Base-by-base conservation (phyloP, 2,888 invertebrate species). In the Antitype chi region DNA sequence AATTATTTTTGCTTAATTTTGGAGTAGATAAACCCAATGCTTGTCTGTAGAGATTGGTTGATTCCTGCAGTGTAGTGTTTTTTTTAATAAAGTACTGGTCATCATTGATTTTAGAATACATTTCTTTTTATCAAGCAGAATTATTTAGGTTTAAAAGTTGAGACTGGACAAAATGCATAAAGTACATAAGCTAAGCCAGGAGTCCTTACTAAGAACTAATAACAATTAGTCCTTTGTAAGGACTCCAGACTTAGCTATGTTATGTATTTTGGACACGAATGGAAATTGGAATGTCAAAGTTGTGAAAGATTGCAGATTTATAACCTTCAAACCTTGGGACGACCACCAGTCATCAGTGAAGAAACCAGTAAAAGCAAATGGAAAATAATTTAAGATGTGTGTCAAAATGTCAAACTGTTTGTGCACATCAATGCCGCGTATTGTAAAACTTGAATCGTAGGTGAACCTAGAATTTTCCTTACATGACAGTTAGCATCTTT, bases 391-490 rank as follows among this genome's bases (percentile, higher is more conserved):
- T 7, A 66, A 67, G 28, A 69, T 60, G 23, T 69, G 28, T 72
- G 70, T 49, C 73, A 25, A 68, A 74, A 57, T 73, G 52, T 72
- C 63, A 74, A 75, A 67, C 71, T 74, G 64, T 81, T 62, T 71
- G 67, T 11, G 80, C 68, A 76, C 69, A 73, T 68, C 67, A 59
- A 80, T 87, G 78, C 73, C 77, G 76, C 85, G 78, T 77, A 75
- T 76, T 72, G 74, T 64, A 80, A 70, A 84, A 82, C 81, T 80
- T 73, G 76, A 87, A 74, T 80, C 81, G 85, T 72, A 82, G 82
- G 84, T 82, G 80, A 90, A 91, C 94, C 88, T 92, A 94, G 94
- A 94, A 94, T 91, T 91, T 94, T 94, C 93, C 86, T 91, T 70
- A 85, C 85, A 90, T 91, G 91, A 92, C 92, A 91, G 90, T 85